A percentile compares a stretch with the other conserved stretches of the same genome.
phyloP scores from a whole-genome alignment of 2,888 invertebrate species.

The Acanthosoma haemorrhoidale region DNA sequence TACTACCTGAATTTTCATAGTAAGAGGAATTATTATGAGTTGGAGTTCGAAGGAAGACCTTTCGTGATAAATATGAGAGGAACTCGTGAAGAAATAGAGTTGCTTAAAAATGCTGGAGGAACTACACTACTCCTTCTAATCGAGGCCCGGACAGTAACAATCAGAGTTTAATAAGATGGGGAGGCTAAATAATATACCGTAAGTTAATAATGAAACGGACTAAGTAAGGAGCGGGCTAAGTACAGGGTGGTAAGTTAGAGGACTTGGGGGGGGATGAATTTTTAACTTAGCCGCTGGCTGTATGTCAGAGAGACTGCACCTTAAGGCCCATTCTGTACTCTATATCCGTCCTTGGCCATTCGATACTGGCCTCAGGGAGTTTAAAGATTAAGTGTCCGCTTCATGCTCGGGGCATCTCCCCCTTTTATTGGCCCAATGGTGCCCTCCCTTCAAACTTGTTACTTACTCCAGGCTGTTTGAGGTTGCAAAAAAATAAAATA shows the following conservation, averaged over 20 bases:
- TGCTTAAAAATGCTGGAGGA: no score
- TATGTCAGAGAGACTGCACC: not conserved
- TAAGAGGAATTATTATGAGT: no score
- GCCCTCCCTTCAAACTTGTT: no score
- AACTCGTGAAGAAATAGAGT: no score
- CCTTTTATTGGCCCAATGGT: no score
- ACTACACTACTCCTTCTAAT: not conserved
- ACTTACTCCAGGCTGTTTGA: no score
- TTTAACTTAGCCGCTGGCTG: not conserved
- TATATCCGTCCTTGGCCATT: not conserved
- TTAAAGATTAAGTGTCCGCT: constrained; percentile 5
- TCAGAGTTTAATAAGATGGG: not conserved
- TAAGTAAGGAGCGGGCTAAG: not conserved
- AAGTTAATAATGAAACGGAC: not conserved
- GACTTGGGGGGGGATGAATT: not conserved
- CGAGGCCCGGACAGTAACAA: not conserved
- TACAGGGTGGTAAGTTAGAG: not conserved
- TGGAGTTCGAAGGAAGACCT: no score
- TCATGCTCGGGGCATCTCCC: not conserved
- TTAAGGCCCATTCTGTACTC: not conserved
- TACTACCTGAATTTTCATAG: no score
- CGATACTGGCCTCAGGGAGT: not conserved
- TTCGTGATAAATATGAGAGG: no score
- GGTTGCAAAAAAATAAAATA: no score
- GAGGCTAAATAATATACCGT: not conserved